Evolutionary conservation across 2,113 vertebrate species (phyloP).

Genomic region (Grammomys dolichurus): DNA sequence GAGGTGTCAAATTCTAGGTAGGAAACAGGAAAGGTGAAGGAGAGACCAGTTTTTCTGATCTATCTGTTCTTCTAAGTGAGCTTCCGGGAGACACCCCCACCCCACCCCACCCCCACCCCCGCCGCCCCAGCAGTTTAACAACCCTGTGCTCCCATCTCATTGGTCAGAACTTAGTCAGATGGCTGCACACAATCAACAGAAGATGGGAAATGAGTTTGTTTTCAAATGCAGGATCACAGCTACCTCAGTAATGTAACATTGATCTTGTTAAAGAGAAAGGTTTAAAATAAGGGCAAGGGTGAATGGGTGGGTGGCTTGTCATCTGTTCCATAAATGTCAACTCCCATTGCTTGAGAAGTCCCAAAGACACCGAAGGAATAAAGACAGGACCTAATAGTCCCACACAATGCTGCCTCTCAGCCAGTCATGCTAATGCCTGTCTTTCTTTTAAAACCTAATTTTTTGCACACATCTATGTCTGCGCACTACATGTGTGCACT

Average conservation of each 20-base stretch:
- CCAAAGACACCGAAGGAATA: neutral
- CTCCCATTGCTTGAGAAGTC: neutral
- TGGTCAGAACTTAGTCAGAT: neutral
- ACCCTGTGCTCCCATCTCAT: neutral
- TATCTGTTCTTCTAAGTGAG: neutral
- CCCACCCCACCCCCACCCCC: no score
- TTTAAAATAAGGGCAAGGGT: neutral
- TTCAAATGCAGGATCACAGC: neutral
- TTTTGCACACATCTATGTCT: neutral
- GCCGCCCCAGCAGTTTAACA: no score
- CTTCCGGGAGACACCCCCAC: neutral
- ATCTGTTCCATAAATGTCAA: neutral
- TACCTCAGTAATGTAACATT: neutral
- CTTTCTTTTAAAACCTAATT: neutral
- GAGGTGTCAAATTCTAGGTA: neutral
- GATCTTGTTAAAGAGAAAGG: neutral
- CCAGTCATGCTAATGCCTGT: neutral
- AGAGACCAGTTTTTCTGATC: neutral
- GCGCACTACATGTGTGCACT: neutral
- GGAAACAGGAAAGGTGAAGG: neutral
- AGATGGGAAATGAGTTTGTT: neutral
- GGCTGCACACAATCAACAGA: neutral
- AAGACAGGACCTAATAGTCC: neutral
- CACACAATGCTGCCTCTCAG: neutral
- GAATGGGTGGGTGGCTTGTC: neutral